Evolutionary conservation across 1,140 invertebrate genomes (phyloP).

Genomic region (Stegodyphus dumicola): DNA sequence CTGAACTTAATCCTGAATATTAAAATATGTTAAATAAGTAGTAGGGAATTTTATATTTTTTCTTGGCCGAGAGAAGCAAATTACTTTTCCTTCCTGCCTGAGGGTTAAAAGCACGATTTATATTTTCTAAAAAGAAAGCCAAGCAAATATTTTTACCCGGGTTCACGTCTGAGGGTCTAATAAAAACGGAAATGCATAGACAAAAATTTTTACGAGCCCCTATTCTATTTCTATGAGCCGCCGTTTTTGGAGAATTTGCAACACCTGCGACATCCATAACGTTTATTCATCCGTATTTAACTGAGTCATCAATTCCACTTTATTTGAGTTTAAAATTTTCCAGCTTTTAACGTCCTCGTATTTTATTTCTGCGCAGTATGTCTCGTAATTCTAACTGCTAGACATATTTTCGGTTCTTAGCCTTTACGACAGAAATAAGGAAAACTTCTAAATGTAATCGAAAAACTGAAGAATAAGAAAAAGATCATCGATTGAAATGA

Average conservation of each 20-base stretch:
- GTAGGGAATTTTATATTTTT: too few species aligned
- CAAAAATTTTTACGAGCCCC: constrained; percentile 20
- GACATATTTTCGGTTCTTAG: too few species aligned
- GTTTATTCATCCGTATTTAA: neutral
- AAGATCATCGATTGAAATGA: too few species aligned
- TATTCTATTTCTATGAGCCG: constrained; percentile 18
- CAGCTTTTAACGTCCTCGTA: too few species aligned
- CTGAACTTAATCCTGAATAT: too few species aligned
- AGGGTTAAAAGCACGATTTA: too few species aligned
- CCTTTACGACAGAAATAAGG: too few species aligned
- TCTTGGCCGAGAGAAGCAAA: neutral
- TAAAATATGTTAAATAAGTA: too few species aligned
- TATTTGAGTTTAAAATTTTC: constrained; percentile 1
- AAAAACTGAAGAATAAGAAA: too few species aligned
- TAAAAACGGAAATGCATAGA: constrained; percentile 26
- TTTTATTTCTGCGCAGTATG: too few species aligned
- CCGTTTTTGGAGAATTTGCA: constrained; percentile 8
- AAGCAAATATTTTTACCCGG: constrained; percentile 3
- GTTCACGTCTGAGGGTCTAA: neutral
- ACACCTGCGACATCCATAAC: neutral
- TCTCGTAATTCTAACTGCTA: too few species aligned
- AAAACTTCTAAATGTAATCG: too few species aligned
- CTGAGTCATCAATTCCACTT: constrained; percentile 6
- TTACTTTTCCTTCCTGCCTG: neutral
- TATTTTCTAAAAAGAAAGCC: neutral